phyloP scores from a whole-genome alignment of 1,140 invertebrate species.

The Spodoptera frugiperda region DNA sequence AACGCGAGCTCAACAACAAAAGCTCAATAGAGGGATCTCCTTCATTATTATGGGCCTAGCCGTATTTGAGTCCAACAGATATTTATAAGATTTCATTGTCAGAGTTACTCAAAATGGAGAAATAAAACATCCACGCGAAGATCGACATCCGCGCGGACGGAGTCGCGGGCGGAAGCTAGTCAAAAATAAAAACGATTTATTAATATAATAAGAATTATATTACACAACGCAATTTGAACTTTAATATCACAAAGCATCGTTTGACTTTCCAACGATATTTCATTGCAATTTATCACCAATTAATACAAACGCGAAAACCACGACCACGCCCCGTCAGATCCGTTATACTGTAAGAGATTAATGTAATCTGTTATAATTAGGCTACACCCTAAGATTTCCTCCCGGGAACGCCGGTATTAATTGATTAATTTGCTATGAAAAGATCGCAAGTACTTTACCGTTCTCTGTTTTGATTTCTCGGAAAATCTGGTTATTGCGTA shows the following conservation, averaged over 20 bases:
- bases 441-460: slow-evolving; percentile 45
- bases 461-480: slow-evolving; percentile 6
- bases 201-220: too few species aligned
- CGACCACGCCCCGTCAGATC: slow-evolving; percentile 18
- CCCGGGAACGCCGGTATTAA: slow-evolving; percentile 44
- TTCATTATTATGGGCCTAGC: too few species aligned
- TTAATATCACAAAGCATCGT: background rate
- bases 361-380: slow-evolving; percentile 62
- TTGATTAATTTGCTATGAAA: slow-evolving; percentile 56
- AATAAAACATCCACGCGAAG: too few species aligned
- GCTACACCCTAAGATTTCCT: slow-evolving; percentile 54
- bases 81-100: too few species aligned
- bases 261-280: slow-evolving; percentile 1
- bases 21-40: too few species aligned
- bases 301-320: slow-evolving; percentile 28
- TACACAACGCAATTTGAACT: background rate
- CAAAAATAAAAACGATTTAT: too few species aligned
- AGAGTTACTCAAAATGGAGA: too few species aligned
- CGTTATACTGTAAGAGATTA: slow-evolving; percentile 52
- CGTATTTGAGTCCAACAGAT: too few species aligned
- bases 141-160: too few species aligned
- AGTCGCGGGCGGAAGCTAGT: too few species aligned
- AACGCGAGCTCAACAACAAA: too few species aligned
- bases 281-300: slow-evolving; percentile 16
- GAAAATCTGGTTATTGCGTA: background rate